Evolutionary conservation across 92 coral and sea anemone species (phyloP).

Genomic region (Heliopora coerulea): DNA sequence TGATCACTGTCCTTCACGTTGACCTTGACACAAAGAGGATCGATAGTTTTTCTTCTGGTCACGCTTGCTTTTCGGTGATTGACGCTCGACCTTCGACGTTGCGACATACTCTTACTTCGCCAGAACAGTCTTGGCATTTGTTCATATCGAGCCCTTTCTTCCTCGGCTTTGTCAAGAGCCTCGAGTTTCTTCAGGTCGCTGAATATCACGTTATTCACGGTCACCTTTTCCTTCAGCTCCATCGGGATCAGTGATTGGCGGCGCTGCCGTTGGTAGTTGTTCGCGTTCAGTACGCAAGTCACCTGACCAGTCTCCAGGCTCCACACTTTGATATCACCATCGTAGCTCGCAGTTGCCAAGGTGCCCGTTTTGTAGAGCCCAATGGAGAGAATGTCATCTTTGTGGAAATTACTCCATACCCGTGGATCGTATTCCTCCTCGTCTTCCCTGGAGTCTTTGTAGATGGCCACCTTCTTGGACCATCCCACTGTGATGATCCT

Average conservation of each 20-base stretch:
- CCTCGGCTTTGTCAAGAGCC: constrained; percentile 24
- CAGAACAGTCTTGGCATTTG: background rate
- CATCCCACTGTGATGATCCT: constrained; percentile 92
- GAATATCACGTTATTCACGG: constrained; percentile 36
- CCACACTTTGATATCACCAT: constrained; percentile 95
- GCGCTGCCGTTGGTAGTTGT: constrained; percentile 47
- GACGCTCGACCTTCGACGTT: constrained; percentile 40
- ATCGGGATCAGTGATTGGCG: constrained; percentile 70
- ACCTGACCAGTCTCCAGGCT: constrained; percentile 87
- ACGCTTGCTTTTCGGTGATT: constrained; percentile 7
- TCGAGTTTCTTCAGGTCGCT: constrained; percentile 33
- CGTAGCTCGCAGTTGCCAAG: constrained; percentile 92
- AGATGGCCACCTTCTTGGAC: constrained; percentile 63
- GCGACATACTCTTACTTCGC: constrained; percentile 18
- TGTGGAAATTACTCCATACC: constrained; percentile 84
- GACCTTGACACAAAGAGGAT: constrained; percentile 37
- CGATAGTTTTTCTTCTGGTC: constrained; percentile 29
- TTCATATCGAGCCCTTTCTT: background rate
- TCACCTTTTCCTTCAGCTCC: constrained; percentile 63
- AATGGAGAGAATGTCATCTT: constrained; percentile 89
- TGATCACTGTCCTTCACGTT: constrained; percentile 65
- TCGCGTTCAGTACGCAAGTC: constrained; percentile 69
- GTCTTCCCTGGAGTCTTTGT: constrained; percentile 29
- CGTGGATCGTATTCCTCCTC: constrained; percentile 87
- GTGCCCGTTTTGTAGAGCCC: constrained; percentile 70